Evolutionary conservation across 1,140 invertebrate genomes (phyloP).

Genomic region (Lutraria rhynchaena): DNA sequence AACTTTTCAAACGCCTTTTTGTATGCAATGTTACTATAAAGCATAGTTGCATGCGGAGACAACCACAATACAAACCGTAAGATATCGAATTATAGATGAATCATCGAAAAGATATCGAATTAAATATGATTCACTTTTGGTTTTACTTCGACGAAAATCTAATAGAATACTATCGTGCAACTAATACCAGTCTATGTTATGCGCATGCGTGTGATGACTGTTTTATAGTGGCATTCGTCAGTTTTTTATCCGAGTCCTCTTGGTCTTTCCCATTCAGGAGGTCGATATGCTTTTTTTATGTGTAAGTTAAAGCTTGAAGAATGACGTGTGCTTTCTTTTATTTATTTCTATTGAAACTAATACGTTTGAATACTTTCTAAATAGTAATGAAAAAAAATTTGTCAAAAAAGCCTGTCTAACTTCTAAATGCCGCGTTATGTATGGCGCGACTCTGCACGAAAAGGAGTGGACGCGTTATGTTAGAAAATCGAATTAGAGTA

Average conservation of each 20-base stretch:
- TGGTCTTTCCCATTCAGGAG: conserved; percentile 24
- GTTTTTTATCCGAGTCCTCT: conserved; percentile 8
- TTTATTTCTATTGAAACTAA: conserved; percentile 12
- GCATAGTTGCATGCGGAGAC: conserved; percentile 45
- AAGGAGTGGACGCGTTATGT: no score
- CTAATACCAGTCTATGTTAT: conserved; percentile 45
- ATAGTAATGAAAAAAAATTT: no score
- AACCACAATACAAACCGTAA: not conserved
- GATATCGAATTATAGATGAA: not conserved
- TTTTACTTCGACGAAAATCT: not conserved
- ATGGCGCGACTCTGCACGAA: no score
- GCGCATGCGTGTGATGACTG: conserved; percentile 37
- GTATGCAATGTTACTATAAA: conserved; percentile 58
- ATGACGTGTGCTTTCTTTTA: conserved; percentile 16
- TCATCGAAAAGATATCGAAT: no score
- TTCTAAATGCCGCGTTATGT: no score
- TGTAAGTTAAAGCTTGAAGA: conserved; percentile 35
- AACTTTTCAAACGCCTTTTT: no score
- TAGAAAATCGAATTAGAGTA: no score
- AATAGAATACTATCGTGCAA: conserved; percentile 1
- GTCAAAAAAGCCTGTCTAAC: no score
- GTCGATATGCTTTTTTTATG: conserved; percentile 26
- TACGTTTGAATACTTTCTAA: conserved; percentile 4
- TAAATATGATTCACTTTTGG: conserved; percentile 8
- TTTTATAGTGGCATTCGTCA: conserved; percentile 47